Conservation (phyloP, 2,888 invertebrate genomes). For the Archips xylosteana region DNA sequence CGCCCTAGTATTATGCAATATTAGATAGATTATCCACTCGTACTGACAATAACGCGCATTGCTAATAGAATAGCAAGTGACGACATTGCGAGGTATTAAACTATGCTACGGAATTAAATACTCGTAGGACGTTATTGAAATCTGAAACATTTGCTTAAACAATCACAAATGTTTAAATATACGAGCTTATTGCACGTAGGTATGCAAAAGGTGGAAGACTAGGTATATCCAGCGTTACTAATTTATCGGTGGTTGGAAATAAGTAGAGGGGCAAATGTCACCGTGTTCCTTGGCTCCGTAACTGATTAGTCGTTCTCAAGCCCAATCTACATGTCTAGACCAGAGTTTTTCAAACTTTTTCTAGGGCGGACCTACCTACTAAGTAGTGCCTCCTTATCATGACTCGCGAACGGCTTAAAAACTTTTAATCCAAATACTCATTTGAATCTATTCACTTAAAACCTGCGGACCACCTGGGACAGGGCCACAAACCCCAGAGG, state of each 20-base stretch:
- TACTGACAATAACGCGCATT: constrained; percentile 18
- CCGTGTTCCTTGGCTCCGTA: not conserved
- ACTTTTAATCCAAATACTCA: too few relatives aligned
- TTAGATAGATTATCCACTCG: constrained; percentile 34
- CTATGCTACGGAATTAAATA: not conserved
- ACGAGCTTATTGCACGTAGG: not conserved
- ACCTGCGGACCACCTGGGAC: too few relatives aligned
- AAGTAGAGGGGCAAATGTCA: not conserved
- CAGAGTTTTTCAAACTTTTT: too few relatives aligned
- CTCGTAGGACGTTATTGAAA: not conserved
- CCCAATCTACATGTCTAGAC: not conserved
- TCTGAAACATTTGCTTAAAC: not conserved
- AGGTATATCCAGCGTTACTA: not conserved
- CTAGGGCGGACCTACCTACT: too few relatives aligned
- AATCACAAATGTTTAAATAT: not conserved
- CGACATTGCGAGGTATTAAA: not conserved
- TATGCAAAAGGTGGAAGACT: not conserved
- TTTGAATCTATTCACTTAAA: too few relatives aligned
- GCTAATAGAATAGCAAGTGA: constrained; percentile 17
- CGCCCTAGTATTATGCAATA: constrained; percentile 26
- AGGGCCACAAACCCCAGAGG: too few relatives aligned
- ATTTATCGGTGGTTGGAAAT: not conserved
- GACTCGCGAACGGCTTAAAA: too few relatives aligned
- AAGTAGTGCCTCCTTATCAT: too few relatives aligned
- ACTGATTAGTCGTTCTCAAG: not conserved